Evolutionary conservation across 1,140 invertebrate species (phyloP), one percentile per base, ranked within the genome.

Genomic region (Grapholita molesta): DNA sequence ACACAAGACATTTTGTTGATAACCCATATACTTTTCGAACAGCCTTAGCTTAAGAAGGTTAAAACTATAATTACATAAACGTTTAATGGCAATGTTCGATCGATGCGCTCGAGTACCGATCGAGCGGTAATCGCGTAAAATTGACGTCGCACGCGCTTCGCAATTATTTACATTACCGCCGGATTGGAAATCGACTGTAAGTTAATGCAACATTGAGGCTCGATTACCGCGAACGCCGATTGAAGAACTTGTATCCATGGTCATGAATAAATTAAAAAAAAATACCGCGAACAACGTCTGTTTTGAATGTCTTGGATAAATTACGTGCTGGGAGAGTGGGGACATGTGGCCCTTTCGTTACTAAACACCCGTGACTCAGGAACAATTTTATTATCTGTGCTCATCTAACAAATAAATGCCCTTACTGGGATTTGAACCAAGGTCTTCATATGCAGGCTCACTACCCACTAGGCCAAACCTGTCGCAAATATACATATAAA

Each of bases 121-220:
- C 42, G 42, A 15, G 7, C 18, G 18, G 18, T 61, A 61, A 61
- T 61, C 55, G 55, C 55, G 55, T 61, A 28, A 61, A 61, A 61
- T 61, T 61, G 55, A 2, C 55, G 55, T 61, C 55, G 55, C 55
- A 25, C 55, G 55, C 55, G 55, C 55, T 12, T n/a, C 25, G 55
- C 67, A 79, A 70, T 71, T 70, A 73, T 74, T 76, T 70, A 65
- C 61, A 72, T 70, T 73, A 70, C 33, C 11, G 35, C 61, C 53
- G 28, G 71, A 79, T 77, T 66, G 71, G 65, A 74, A 74, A 79
- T 79, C 72, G 64, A 72, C 57, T 71, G 70, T 66, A 79, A 74
- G 69, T 72, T 61, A 61, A 61, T 61, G 55, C 55, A 61, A 61
- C 32, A 61, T 61, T 61, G 24, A 15, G 55, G 28, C 24, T 61